Percentiles rank a stretch among this genome's conserved stretches.
These are phyloP conservation scores for Sarcoramphus papa DNA, from an alignment of 2,797 vertebrate genomes.

Conservation along the genomic window DNA sequence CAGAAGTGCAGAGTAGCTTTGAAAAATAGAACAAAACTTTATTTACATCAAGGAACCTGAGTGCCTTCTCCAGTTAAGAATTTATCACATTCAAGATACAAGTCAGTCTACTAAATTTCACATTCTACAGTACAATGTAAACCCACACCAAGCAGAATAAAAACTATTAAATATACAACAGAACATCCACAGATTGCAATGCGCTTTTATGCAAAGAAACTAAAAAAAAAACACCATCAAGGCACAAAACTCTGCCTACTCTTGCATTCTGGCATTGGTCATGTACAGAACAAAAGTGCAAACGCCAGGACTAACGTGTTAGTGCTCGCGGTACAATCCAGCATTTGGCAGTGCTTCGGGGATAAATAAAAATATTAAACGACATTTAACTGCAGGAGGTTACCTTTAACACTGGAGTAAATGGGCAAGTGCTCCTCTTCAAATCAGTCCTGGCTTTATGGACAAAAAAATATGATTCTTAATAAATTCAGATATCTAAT, in stretches of 20 bases:
- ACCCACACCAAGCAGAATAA: not conserved
- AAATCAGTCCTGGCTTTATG: not conserved
- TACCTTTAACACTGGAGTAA: not conserved
- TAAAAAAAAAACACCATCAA: not conserved
- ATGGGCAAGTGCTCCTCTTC: not conserved
- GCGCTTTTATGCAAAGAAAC: not conserved
- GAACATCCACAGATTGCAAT: not conserved
- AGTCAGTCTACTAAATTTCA: not conserved
- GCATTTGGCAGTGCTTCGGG: accelerated
- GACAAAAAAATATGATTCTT: not conserved
- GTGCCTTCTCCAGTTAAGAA: not conserved
- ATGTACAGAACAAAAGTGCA: not conserved
- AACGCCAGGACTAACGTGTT: not conserved
- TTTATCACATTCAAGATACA: conserved; percentile 24
- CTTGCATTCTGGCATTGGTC: not conserved
- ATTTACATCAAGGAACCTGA: conserved; percentile 27
- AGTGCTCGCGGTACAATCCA: not conserved
- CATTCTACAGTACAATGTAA: not conserved
- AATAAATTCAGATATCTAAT: not conserved
- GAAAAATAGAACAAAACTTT: conserved; percentile 45
- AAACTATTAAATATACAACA: not conserved
- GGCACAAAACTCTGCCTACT: not conserved
- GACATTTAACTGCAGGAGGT: not conserved
- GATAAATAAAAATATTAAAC: not conserved
- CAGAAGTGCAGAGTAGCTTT: not conserved